Base-by-base conservation (phyloP, 2,797 vertebrate species). In the Rhabdophis nuchalis region DNA sequence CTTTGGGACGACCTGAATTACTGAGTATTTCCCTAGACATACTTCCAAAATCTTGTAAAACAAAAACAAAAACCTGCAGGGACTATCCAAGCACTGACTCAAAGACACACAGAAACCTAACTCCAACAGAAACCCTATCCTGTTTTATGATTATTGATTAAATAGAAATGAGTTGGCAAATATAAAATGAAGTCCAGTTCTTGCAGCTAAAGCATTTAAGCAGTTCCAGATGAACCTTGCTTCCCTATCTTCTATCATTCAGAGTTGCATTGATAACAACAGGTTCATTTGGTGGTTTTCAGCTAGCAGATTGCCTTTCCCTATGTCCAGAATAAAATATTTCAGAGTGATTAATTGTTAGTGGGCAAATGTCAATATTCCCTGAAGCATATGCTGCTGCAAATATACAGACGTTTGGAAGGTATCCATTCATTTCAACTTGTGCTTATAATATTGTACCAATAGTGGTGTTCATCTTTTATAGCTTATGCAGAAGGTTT, bases 121-220 rank as follows among this genome's bases (percentile, higher is more conserved):
- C 95, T 88, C 93, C 89, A 18, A 25, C 88, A 96, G 64, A 93
- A 87, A 29, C 86, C 93, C 87, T 92, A 93, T 95, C 91, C 90
- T 90, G 92, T 89, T 94, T 90, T 94, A 93, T 58, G 92, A 36
- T 91, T 91, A 93, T 95, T 94, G 93, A 96, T 95, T 95, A 91
- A 36, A 95, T 60, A 58, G 13, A 94, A 96, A 92, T 9, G 94
- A 56, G 27, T 25, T 89, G 91, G 92, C n/a, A 86, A 64, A 64
- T 91, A 5, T 4, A 85, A 2, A 18, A 23, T 60, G 32, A 13
- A 27, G 18, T 54, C 58, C 87, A 36, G 53, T 5, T 88, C 54
- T 95, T 96, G 94, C 91, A 72, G 50, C 85, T 57, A 29, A 92
- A 3, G 53, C 96, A 92, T 95, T 93, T 93, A 94, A 82, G 94